Evolutionary conservation across 2,888 invertebrate species (phyloP), one percentile per base, ranked within the genome.

Genomic region (Falcaria lacertinaria): DNA sequence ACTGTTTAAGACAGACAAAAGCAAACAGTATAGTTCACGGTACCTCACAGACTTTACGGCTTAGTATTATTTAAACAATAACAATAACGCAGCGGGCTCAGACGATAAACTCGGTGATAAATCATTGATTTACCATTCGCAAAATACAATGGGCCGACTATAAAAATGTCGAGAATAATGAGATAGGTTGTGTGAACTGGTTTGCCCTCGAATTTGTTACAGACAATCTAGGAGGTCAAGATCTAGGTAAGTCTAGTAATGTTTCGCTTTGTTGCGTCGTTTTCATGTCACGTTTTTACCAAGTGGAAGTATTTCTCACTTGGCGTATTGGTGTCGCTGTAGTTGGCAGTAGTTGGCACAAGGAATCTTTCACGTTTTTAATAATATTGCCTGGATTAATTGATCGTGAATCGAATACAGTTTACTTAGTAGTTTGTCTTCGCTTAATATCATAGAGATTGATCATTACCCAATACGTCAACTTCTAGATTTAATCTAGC

Each of bases 61-160:
- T 44, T 38, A 40, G 47, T 45, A 52, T 59, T 62, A 67, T 60
- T 55, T 52, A 53, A 57, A 62, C 52, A 46, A 51, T 48, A 59
- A 62, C 52, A 46, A 51, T 48, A 58, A 43, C 48, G 15, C 42
- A 38, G 33, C 34, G 52, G 38, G 34, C 35, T 48, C 45, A 47
- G 43, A 47, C 42, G 48, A 52, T 57, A 51, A 50, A 53, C 33
- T 39, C 17, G 35, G 53, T 44, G 41, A 54, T 60, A 55, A 57
- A 58, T 52, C 50, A 45, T 45, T 62, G 52, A 54, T 63, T 60
- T 59, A 60, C 44, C 51, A 40, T 43, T 50, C 45, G 41, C 41
- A 14, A 46, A 48, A 42, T 44, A 59, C 60, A 61, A 61, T 64
- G 44, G 50, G 41, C 36, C 37, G 36, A 40, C 45, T 45, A 51